A percentile compares a stretch with the other conserved stretches of the same genome.
Conservation (phyloP, 2,797 vertebrate species). For the Monodelphis domestica region DNA sequence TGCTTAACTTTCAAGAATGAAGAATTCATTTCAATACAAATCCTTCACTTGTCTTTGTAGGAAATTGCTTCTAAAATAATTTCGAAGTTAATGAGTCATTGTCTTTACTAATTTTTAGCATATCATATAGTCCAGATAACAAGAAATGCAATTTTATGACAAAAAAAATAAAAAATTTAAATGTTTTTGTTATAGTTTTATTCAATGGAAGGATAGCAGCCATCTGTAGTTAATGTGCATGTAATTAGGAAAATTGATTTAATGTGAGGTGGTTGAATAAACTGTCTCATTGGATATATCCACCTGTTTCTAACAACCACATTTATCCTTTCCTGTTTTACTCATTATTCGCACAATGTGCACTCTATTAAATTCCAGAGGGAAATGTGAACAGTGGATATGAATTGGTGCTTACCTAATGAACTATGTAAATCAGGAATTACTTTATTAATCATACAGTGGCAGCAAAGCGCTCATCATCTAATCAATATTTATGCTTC, state of each 20-base stretch:
- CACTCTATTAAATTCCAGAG: conserved; percentile 7
- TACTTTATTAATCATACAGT: not conserved
- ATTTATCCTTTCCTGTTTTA: not conserved
- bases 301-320: not conserved
- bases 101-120: conserved; percentile 25
- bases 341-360: not conserved
- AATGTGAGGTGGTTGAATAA: conserved; percentile 11
- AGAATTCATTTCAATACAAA: conserved; percentile 6
- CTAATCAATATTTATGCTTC: conserved; percentile 29
- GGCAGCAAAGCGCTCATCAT: conserved; percentile 1
- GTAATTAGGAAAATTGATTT: conserved; percentile 47
- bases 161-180: not conserved
- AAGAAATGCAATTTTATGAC: conserved; percentile 42
- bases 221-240: conserved; percentile 4
- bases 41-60: conserved; percentile 32
- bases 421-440: conserved; percentile 17
- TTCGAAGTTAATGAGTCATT: conserved; percentile 25
- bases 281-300: conserved; percentile 14
- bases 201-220: not conserved
- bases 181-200: not conserved
- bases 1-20: not conserved
- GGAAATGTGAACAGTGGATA: conserved; percentile 15
- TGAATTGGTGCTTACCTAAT: not conserved
- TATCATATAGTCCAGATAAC: not conserved
- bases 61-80: not conserved